A percentile compares a stretch with the other conserved stretches of the same genome.
Evolutionary conservation across 2,888 invertebrate genomes (phyloP).

Genomic region (Ypsolopha scabrella): DNA sequence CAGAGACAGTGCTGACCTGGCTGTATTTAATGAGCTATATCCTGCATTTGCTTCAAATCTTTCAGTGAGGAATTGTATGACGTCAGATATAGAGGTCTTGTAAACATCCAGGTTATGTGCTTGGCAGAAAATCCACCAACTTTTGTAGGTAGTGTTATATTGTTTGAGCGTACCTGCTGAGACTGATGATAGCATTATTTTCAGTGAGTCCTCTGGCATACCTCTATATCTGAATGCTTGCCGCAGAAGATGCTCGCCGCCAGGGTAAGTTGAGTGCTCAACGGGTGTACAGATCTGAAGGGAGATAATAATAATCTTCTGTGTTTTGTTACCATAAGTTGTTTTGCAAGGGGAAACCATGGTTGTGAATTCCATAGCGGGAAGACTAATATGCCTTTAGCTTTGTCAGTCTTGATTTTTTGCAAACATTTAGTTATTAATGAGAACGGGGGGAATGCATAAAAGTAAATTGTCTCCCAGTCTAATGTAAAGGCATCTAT

Average conservation of each 20-base stretch:
- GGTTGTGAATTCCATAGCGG: conserved; percentile 3
- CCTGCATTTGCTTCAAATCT: not conserved
- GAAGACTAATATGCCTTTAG: conserved; percentile 1
- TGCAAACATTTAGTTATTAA: too few species aligned
- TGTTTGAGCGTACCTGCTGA: not conserved
- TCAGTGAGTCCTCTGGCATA: not conserved
- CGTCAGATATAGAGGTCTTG: not conserved
- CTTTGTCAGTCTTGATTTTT: not conserved
- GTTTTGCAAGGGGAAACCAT: not conserved
- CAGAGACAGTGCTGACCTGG: conserved; percentile 1
- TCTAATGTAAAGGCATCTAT: too few species aligned
- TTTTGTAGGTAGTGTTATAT: not conserved
- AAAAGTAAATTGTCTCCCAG: too few species aligned
- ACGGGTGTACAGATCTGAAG: not conserved
- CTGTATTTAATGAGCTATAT: not conserved
- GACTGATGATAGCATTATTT: not conserved
- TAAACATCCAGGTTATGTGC: not conserved
- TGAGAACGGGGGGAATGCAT: too few species aligned
- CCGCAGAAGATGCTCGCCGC: not conserved
- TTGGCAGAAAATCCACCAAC: not conserved
- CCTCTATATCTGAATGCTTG: not conserved
- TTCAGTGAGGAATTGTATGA: not conserved
- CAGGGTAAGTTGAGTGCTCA: not conserved
- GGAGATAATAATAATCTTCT: not conserved
- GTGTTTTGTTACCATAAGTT: not conserved